Evolutionary conservation across 2,113 vertebrate genomes (phyloP).

Genomic region (Dromas ardeola): DNA sequence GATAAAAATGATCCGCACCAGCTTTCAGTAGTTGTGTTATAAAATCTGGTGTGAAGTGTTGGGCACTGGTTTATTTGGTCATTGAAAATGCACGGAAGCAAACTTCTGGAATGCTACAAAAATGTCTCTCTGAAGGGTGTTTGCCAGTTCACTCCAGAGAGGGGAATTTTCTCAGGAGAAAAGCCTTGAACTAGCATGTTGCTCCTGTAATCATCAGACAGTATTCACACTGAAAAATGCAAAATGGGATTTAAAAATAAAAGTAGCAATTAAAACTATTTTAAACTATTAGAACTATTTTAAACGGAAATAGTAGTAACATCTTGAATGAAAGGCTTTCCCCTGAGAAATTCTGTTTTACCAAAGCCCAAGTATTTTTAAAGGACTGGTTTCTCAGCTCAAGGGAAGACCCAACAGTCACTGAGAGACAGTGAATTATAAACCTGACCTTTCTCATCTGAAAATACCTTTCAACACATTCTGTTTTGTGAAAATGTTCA

Average conservation of each 20-base stretch:
- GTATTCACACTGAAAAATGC: neutral
- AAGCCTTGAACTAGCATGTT: neutral
- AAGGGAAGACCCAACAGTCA: neutral
- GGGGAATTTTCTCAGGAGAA: neutral
- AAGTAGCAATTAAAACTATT: neutral
- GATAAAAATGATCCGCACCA: neutral
- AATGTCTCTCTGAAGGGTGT: neutral
- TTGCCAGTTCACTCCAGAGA: neutral
- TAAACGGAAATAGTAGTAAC: neutral
- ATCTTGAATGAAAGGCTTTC: neutral
- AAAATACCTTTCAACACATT: conserved; percentile 21
- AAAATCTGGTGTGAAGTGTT: neutral
- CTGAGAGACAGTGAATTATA: conserved; percentile 14
- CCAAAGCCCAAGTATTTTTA: neutral
- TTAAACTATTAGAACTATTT: neutral
- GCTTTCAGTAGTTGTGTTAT: neutral
- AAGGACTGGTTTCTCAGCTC: neutral
- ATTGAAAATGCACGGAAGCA: neutral
- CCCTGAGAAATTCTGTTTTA: neutral
- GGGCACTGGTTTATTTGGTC: neutral
- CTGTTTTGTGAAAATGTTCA: conserved; percentile 8
- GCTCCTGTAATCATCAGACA: neutral
- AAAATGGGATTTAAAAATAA: neutral
- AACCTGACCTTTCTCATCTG: conserved; percentile 37
- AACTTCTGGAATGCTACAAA: neutral